Conservation (phyloP, 2,797 vertebrate genomes). For the Brotula barbata region DNA sequence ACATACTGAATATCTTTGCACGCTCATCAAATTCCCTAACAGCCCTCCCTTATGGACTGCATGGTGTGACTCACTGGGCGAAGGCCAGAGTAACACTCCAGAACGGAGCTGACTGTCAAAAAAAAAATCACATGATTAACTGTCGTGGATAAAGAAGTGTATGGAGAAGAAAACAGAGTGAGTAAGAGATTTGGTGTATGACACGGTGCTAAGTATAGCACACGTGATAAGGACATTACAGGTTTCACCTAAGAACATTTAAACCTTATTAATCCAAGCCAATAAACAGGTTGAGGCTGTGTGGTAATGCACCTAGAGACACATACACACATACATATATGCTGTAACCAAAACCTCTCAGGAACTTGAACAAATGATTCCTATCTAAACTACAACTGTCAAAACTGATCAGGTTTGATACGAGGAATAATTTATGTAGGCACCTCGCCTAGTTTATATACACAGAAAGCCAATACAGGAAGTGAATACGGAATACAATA, state of each 20-base stretch:
- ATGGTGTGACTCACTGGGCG: constrained; percentile 33
- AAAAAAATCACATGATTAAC: constrained; percentile 51
- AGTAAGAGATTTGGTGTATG: constrained; percentile 43
- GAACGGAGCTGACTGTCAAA: constrained; percentile 43
- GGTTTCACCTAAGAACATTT: constrained; percentile 65
- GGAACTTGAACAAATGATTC: too few relatives aligned
- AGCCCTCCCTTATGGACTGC: constrained; percentile 27
- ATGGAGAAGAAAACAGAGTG: constrained; percentile 43
- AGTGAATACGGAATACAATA: too few relatives aligned
- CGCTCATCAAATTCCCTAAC: constrained; percentile 73
- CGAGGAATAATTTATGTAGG: too few relatives aligned
- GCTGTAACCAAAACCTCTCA: too few relatives aligned
- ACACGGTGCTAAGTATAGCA: constrained; percentile 58
- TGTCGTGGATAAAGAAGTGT: constrained; percentile 49
- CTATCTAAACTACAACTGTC: too few relatives aligned
- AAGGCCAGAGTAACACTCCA: constrained; percentile 31
- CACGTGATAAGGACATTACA: constrained; percentile 60
- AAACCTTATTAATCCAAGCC: constrained; percentile 59
- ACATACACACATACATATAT: neutral
- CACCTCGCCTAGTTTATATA: too few relatives aligned
- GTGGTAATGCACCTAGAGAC: constrained; percentile 5
- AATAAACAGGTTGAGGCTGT: constrained; percentile 29
- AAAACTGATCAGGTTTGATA: too few relatives aligned
- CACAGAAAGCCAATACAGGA: too few relatives aligned
- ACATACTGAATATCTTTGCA: constrained; percentile 70